phyloP scores from a whole-genome alignment of 2,113 vertebrate species.

The Atherinomorus stipes region DNA sequence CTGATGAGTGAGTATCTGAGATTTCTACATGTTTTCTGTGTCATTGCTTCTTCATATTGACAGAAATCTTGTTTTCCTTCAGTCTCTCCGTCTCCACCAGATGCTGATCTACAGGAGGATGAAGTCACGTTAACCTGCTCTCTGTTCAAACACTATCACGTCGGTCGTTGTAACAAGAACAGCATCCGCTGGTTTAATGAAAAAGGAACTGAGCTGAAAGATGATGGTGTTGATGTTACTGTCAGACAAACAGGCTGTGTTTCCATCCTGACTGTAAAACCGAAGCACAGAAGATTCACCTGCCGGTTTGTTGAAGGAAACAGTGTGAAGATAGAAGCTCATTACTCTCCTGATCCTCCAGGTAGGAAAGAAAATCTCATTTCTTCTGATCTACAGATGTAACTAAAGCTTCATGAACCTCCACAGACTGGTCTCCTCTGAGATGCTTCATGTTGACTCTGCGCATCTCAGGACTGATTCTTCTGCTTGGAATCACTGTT shows the following conservation, averaged over 20 bases:
- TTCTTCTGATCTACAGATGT: no score
- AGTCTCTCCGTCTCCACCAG: no score
- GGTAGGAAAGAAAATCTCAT: no score
- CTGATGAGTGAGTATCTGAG: no score
- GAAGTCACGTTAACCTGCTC: constrained; percentile 23
- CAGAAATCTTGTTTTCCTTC: no score
- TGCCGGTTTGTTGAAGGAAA: constrained; percentile 1
- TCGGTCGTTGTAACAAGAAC: rapidly evolving
- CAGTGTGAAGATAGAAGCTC: background rate
- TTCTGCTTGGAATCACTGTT: no score
- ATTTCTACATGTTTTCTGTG: no score
- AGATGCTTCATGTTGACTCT: no score
- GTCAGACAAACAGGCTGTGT: background rate
- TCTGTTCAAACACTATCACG: rapidly evolving
- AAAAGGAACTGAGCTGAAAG: background rate
- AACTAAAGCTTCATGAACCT: no score
- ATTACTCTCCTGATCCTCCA: constrained; percentile 9
- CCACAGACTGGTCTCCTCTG: no score
- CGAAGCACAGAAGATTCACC: constrained; percentile 39
- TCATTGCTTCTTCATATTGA: no score
- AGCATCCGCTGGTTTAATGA: constrained; percentile 34
- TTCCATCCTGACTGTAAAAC: constrained; percentile 14
- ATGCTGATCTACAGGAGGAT: background rate
- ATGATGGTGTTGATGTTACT: background rate
- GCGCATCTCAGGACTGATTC: no score